Evolutionary conservation across 2,888 invertebrate genomes (phyloP).

Genomic region (Tetheella fluctuosa): DNA sequence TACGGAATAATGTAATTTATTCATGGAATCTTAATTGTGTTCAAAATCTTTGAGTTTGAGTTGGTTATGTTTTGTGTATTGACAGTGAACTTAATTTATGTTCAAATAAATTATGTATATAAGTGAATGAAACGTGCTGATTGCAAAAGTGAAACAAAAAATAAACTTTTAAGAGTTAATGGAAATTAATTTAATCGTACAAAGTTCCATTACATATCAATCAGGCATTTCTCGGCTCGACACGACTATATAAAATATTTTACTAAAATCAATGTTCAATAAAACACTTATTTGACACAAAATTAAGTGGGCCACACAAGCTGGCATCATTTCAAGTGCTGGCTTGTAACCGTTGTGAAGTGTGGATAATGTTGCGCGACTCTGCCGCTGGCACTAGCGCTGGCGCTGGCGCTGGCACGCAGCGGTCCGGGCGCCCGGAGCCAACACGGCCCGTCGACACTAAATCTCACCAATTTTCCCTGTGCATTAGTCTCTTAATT

Average conservation of each 20-base stretch:
- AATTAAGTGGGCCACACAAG: not conserved
- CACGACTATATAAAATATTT: too few species aligned
- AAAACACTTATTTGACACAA: not conserved
- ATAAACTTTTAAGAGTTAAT: not conserved
- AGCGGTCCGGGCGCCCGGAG: not conserved
- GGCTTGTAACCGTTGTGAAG: constrained; percentile 1
- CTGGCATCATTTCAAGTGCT: constrained; percentile 1
- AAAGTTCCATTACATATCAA: too few species aligned
- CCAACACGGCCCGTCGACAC: not conserved
- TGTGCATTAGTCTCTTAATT: not conserved
- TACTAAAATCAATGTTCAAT: not conserved
- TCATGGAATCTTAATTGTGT: constrained; percentile 8
- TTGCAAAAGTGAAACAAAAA: too few species aligned
- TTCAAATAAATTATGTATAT: not conserved
- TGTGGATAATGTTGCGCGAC: not conserved
- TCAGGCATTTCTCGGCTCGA: too few species aligned
- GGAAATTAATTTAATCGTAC: too few species aligned
- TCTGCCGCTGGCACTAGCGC: not conserved
- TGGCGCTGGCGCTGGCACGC: not conserved
- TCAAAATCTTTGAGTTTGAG: not conserved
- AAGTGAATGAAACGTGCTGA: not conserved
- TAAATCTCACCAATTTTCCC: not conserved
- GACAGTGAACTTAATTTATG: not conserved
- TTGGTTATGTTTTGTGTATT: not conserved
- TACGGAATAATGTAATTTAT: constrained; percentile 4